These are phyloP conservation scores for Papilio dardanus DNA, from an alignment of 1,140 invertebrate genomes.

Conservation along the genomic window DNA sequence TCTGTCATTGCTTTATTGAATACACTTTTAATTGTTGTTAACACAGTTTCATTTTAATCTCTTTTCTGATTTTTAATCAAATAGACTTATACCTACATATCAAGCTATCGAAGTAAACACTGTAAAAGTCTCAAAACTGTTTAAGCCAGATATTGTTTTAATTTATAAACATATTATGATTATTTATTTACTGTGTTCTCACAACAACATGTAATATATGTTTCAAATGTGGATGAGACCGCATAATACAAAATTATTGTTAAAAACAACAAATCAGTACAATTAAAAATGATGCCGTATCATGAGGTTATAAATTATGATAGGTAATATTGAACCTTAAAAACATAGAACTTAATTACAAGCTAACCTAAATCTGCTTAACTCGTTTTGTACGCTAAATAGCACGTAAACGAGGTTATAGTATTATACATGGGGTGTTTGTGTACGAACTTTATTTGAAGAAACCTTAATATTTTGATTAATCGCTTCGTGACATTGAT, in stretches of 20 bases:
- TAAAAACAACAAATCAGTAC: not conserved
- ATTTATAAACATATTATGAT: too few relatives aligned
- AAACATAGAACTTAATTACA: not conserved
- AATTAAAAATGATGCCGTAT: not conserved
- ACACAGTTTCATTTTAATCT: too few relatives aligned
- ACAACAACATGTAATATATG: not conserved
- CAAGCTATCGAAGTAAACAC: too few relatives aligned
- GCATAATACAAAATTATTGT: not conserved
- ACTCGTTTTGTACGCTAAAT: not conserved
- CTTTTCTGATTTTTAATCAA: too few relatives aligned
- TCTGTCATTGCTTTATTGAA: too few relatives aligned
- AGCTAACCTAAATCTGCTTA: constrained; percentile 7
- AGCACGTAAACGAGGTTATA: not conserved
- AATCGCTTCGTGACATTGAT: constrained; percentile 72
- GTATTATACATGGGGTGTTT: not conserved
- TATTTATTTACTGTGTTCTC: not conserved
- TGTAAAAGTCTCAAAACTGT: too few relatives aligned
- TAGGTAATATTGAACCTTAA: not conserved
- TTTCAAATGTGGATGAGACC: not conserved
- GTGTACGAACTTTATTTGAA: constrained; percentile 21
- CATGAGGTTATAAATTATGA: not conserved
- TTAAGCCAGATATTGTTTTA: too few relatives aligned
- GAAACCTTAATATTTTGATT: constrained; percentile 52
- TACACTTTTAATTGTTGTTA: too few relatives aligned
- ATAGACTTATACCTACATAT: too few relatives aligned